Evolutionary conservation across 2,797 vertebrate species (phyloP), one percentile per base, ranked within the genome.

Genomic region (Meriones psammophilus): DNA sequence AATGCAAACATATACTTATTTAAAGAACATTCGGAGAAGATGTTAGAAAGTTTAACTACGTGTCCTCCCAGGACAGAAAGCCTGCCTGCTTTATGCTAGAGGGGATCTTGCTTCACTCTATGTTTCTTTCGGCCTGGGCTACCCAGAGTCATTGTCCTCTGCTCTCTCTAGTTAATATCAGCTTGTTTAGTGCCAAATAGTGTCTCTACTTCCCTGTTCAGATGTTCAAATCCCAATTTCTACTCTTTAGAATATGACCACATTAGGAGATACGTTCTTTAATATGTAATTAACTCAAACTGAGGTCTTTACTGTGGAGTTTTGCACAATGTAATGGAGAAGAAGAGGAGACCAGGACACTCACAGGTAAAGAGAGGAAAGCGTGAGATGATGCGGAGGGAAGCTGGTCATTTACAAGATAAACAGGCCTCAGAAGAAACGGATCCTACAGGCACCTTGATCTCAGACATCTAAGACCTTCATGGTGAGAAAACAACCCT

Each of bases 1-100:
- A 84, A 84, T 83, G 94, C 88, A 76, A 56, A 33, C 66, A 58
- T 66, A 46, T 1, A 50, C 42, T 79, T 87, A 83, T 94, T 78
- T 89, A 22, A 8, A 77, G 36, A 69, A 14, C 2, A 92, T 71
- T 87, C 87, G 36, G 89, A 36, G 60, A 83, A 78, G 71, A n/a
- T 24, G 17, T 46, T 62, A n/a, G 12, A 68, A 86, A 83, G 20
- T 18, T 39, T 39, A 79, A 54, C 26, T 46, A 18, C 7, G 54
- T 42, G 68, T 56, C 33, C 17, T 80, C 77, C 39, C 36, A 79
- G 64, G 5, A 12, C 9, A 73, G n/a, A 8, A 69, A 62, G 58
- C 30, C n/a, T 17, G 56, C 14, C 39, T 69, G 58, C 22, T 73
- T n/a, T 89, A 12, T 36, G 39, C 28, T 1, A n/a, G n/a, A 26